Conservation (phyloP, 2,113 vertebrate genomes). For the Sinocyclocheilus maitianheensis region DNA sequence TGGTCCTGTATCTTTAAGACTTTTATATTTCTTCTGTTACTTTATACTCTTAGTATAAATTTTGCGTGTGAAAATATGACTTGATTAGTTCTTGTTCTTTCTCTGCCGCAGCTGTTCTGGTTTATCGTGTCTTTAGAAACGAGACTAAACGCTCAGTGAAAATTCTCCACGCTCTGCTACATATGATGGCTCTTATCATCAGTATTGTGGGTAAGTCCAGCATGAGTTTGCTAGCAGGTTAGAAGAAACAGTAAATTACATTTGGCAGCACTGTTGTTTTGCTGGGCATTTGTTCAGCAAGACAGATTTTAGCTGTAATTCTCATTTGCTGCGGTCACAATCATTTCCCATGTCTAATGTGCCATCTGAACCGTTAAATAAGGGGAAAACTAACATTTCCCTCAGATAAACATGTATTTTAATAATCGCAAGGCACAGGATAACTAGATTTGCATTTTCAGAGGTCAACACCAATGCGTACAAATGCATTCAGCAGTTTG, state of each 20-base stretch:
- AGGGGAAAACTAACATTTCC: neutral
- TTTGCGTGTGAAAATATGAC: neutral
- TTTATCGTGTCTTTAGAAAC: slow-evolving; percentile 86
- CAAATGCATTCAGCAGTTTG: neutral
- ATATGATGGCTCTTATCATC: slow-evolving; percentile 80
- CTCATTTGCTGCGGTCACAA: neutral
- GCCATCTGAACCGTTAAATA: neutral
- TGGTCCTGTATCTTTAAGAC: neutral
- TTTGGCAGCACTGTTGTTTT: neutral
- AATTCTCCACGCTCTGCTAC: slow-evolving; percentile 83
- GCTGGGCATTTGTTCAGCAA: neutral
- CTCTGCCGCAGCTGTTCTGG: slow-evolving; percentile 80
- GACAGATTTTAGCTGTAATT: neutral
- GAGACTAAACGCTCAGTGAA: slow-evolving; percentile 85
- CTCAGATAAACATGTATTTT: neutral
- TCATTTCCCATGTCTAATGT: neutral
- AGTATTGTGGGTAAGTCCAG: slow-evolving; percentile 73
- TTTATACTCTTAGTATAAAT: neutral
- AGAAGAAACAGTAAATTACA: neutral
- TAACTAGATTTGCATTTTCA: neutral
- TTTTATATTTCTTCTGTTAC: neutral
- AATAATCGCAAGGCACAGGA: neutral
- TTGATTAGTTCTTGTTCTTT: neutral
- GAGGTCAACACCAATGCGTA: neutral
- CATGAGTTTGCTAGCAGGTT: neutral